phyloP scores from a whole-genome alignment of 35 echinoderm and acorn worm species.

The Ptychodera flava region DNA sequence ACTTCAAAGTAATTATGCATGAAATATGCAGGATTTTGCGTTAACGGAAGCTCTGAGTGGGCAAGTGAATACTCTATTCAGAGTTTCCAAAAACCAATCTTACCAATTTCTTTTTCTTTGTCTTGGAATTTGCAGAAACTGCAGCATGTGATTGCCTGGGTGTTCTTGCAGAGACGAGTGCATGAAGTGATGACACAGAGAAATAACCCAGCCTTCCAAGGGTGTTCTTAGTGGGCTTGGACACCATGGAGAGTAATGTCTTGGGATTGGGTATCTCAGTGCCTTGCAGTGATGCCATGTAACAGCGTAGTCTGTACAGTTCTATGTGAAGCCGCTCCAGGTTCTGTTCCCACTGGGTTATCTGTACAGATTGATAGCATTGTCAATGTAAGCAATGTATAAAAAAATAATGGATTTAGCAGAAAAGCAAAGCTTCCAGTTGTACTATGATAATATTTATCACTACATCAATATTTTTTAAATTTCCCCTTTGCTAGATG shows the following conservation, averaged over 20 bases:
- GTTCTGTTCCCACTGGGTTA: conserved; percentile 91
- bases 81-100: too few relatives aligned
- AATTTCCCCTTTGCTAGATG: too few relatives aligned
- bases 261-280: conserved; percentile 97
- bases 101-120: background rate
- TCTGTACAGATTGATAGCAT: conserved; percentile 62
- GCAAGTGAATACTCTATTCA: too few relatives aligned
- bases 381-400: too few relatives aligned
- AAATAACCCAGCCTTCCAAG: conserved; percentile 82
- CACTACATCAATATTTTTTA: too few relatives aligned
- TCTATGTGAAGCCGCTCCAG: conserved; percentile 89
- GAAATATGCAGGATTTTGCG: too few relatives aligned
- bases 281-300: conserved; percentile 89
- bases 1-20: too few relatives aligned
- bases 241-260: conserved; percentile 75
- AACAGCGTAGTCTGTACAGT: conserved; percentile 86
- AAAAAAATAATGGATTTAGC: too few relatives aligned
- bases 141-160: conserved; percentile 18
- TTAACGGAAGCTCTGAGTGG: too few relatives aligned
- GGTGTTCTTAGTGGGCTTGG: conserved; percentile 75
- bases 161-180: conserved; percentile 82
- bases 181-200: conserved; percentile 93
- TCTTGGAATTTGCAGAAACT: background rate
- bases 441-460: too few relatives aligned
- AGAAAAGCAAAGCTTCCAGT: too few relatives aligned